phyloP scores from a whole-genome alignment of 2,888 invertebrate species.

The Hyles lineata region DNA sequence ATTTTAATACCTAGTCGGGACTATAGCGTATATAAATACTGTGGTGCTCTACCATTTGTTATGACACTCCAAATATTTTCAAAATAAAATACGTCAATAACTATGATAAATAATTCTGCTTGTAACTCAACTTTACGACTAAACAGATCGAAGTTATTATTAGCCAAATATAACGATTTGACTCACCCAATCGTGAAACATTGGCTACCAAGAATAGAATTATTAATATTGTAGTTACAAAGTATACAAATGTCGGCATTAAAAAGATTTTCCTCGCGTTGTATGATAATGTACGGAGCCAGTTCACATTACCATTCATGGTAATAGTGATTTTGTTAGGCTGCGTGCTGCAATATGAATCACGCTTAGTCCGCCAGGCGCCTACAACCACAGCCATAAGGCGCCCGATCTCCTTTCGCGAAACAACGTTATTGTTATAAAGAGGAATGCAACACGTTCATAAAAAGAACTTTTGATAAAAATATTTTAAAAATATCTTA shows the following conservation, averaged over 20 bases:
- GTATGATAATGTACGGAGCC: conserved; percentile 37
- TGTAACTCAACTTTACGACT: not conserved
- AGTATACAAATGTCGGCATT: conserved; percentile 19
- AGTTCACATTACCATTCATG: conserved; percentile 48
- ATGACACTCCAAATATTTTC: too few species aligned
- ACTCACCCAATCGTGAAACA: conserved; percentile 26
- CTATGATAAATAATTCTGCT: not conserved
- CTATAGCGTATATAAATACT: too few species aligned
- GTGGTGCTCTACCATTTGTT: too few species aligned
- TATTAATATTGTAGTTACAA: conserved; percentile 31
- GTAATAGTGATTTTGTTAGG: conserved; percentile 42
- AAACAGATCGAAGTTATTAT: conserved; percentile 2
- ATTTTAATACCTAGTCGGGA: too few species aligned
- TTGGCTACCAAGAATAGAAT: conserved; percentile 26
- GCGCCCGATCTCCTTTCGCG: not conserved
- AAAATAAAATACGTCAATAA: not conserved
- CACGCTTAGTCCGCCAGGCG: conserved; percentile 51
- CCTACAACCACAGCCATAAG: conserved; percentile 34
- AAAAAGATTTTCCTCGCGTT: conserved; percentile 37
- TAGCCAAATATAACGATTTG: not conserved
- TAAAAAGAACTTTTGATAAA: too few species aligned
- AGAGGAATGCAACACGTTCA: too few species aligned
- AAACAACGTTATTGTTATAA: conserved; percentile 2
- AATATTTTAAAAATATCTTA: too few species aligned
- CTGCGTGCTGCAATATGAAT: conserved; percentile 47